phyloP scores from a whole-genome alignment of 2,113 vertebrate species.

The Eretmochelys imbricata region DNA sequence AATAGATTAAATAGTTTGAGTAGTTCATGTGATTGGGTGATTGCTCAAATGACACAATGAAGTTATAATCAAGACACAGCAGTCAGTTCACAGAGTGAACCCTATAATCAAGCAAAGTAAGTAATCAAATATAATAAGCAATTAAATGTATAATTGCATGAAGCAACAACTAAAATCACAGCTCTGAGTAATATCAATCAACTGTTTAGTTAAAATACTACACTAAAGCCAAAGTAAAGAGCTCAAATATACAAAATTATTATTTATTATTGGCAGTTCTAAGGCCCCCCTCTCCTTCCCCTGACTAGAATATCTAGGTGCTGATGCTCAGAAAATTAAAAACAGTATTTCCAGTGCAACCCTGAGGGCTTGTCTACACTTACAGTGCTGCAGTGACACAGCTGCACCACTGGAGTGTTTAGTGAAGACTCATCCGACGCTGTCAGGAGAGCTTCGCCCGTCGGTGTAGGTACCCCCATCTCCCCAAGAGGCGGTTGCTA shows the following conservation, averaged over 20 bases:
- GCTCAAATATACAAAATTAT: not conserved
- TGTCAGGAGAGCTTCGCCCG: no score
- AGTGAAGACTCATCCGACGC: not conserved
- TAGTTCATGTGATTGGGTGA: conserved; percentile 41
- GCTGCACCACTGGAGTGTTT: not conserved
- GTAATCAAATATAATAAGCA: conserved; percentile 66
- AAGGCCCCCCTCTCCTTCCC: not conserved
- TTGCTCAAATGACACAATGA: conserved; percentile 39
- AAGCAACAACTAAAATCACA: conserved; percentile 65
- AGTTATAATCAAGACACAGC: conserved; percentile 65
- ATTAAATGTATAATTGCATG: conserved; percentile 59
- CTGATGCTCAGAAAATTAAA: not conserved
- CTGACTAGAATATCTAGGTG: not conserved
- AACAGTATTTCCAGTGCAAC: not conserved
- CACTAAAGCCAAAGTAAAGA: conserved; percentile 25
- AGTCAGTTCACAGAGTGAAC: conserved; percentile 6
- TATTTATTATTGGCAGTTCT: not conserved
- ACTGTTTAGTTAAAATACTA: conserved; percentile 42
- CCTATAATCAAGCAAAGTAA: conserved; percentile 20
- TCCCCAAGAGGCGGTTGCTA: no score
- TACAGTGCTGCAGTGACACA: not conserved
- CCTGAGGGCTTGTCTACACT: not conserved
- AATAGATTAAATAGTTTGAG: conserved; percentile 27
- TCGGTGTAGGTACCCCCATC: no score
- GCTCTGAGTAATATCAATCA: conserved; percentile 54